phyloP scores from a whole-genome alignment of 2,113 vertebrate species.

The Pungitius pungitius region DNA sequence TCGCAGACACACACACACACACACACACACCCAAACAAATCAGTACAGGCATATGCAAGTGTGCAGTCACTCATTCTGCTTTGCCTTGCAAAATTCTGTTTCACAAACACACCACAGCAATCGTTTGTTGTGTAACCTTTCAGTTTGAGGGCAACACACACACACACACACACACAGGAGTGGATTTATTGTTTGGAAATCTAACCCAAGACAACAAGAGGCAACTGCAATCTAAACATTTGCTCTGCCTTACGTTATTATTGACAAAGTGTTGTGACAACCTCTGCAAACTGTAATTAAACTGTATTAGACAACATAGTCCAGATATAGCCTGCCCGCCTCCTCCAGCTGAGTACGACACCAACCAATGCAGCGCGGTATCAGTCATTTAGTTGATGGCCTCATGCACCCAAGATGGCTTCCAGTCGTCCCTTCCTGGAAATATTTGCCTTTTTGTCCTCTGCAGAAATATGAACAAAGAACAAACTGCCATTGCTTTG shows the following conservation, averaged over 20 bases:
- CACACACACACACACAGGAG: neutral
- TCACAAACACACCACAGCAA: conserved; percentile 30
- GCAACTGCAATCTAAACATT: neutral
- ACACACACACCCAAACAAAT: neutral
- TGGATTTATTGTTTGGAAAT: neutral
- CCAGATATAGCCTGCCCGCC: conserved; percentile 57
- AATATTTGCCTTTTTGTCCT: neutral
- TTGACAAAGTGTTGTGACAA: conserved; percentile 50
- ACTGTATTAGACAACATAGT: conserved; percentile 64
- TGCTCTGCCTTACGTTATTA: conserved; percentile 12
- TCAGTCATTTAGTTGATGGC: conserved; percentile 29
- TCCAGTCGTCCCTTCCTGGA: conserved; percentile 10
- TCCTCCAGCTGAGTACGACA: conserved; percentile 29
- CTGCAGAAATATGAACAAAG: conserved; percentile 5
- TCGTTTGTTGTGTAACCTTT: conserved; percentile 3
- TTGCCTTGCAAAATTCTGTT: conserved; percentile 62
- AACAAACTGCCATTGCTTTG: conserved; percentile 13
- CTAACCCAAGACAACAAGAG: conserved; percentile 5
- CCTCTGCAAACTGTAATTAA: conserved; percentile 59
- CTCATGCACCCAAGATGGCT: conserved; percentile 14
- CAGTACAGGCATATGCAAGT: conserved; percentile 16
- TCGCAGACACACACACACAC: neutral
- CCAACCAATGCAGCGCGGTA: conserved; percentile 3
- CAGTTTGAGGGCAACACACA: neutral
- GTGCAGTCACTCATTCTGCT: conserved; percentile 29